Evolutionary conservation across 2,797 vertebrate genomes (phyloP).

Genomic region (Glyptemys insculpta): DNA sequence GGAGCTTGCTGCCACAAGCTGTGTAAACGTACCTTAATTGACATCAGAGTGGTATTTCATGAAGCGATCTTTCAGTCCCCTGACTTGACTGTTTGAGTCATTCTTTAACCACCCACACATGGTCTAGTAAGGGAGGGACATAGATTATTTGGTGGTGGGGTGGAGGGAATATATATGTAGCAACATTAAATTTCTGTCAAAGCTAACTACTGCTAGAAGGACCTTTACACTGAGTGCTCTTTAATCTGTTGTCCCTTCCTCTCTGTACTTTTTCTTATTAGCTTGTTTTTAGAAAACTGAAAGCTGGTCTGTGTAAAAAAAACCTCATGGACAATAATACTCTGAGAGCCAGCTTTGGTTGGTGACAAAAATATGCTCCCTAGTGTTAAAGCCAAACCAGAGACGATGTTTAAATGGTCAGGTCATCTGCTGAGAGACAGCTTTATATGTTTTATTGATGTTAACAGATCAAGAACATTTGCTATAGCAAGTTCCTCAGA

Average conservation of each 20-base stretch:
- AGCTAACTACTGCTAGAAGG: not conserved
- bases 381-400: not conserved
- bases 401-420: not conserved
- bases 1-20: not conserved
- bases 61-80: not conserved
- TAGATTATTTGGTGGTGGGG: not conserved
- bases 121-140: slow-evolving; percentile 30
- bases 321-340: not conserved
- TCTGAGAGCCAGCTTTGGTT: not conserved
- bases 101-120: slow-evolving; percentile 36
- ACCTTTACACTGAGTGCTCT: not conserved
- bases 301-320: not conserved
- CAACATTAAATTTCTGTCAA: slow-evolving; percentile 11
- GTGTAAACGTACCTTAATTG: not conserved
- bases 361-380: accelerated
- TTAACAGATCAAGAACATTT: not conserved
- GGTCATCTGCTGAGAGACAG: not conserved
- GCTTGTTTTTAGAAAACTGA: not conserved
- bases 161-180: not conserved
- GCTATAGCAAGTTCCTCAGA: not conserved
- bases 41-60: not conserved
- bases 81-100: slow-evolving; percentile 29
- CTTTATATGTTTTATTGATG: not conserved
- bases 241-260: not conserved
- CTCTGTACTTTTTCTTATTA: not conserved